Conservation (phyloP, 2,113 vertebrate genomes). For the Heterochromis multidens region DNA sequence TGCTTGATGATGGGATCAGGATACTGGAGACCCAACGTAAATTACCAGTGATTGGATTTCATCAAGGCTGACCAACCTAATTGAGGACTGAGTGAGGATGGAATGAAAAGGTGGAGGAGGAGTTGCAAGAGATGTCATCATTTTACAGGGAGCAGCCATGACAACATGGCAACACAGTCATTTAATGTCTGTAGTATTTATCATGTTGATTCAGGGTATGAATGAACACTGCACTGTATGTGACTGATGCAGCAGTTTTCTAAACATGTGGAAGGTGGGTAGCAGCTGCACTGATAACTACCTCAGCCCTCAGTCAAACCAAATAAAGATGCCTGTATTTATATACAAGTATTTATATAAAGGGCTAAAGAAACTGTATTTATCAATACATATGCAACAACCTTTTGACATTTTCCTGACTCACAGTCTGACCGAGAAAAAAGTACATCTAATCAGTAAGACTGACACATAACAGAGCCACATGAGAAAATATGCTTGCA, state of each 20-base stretch:
- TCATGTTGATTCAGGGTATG: neutral
- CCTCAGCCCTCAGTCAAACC: neutral
- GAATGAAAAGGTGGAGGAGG: neutral
- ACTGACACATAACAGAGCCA: slow-evolving; percentile 5
- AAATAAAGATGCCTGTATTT: neutral
- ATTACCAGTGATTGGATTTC: slow-evolving; percentile 72
- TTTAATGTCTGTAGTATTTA: neutral
- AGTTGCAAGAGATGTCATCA: neutral
- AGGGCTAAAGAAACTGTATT: neutral
- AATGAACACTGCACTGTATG: neutral
- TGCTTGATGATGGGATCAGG: slow-evolving; percentile 48
- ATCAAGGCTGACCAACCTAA: slow-evolving; percentile 55
- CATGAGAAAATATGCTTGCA: neutral
- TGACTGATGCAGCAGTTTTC: slow-evolving; percentile 14
- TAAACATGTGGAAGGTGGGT: neutral
- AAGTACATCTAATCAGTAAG: neutral
- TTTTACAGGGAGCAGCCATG: neutral
- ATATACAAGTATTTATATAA: neutral
- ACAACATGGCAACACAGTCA: neutral
- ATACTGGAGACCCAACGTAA: slow-evolving; percentile 58
- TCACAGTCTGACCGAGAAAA: neutral
- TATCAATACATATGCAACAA: neutral
- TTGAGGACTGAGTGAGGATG: slow-evolving; percentile 31
- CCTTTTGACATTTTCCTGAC: slow-evolving; percentile 15
- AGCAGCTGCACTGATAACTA: neutral